Percentiles rank a stretch among this genome's conserved stretches.
Conservation (phyloP, 2,888 invertebrate species). For the Drosophila cyrtoloma region DNA sequence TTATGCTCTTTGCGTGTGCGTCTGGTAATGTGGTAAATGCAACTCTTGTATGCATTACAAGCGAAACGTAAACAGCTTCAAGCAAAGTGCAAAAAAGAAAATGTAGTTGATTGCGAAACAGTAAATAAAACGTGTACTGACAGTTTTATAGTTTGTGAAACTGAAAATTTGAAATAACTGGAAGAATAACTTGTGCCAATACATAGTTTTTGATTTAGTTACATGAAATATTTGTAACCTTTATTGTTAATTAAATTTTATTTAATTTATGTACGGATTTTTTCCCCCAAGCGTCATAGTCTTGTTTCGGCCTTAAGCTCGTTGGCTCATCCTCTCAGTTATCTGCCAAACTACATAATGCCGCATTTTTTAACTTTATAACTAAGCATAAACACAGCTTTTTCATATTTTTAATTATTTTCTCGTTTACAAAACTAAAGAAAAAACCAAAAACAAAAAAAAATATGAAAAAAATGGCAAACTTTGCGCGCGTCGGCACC, state of each 20-base stretch:
- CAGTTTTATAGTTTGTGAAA: slow-evolving; percentile 14
- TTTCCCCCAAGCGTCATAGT: slow-evolving; percentile 17
- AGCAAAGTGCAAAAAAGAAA: slow-evolving; percentile 42
- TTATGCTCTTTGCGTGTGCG: slow-evolving; percentile 17
- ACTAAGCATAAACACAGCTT: slow-evolving; percentile 54
- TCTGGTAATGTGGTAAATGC: slow-evolving; percentile 42
- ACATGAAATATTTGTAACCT: background rate
- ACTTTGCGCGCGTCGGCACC: slow-evolving; percentile 51
- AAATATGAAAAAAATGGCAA: slow-evolving; percentile 31
- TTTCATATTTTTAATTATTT: slow-evolving; percentile 76
- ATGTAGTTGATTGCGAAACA: slow-evolving; percentile 14
- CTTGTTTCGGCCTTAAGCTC: slow-evolving; percentile 24
- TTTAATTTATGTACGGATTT: background rate
- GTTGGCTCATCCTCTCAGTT: slow-evolving; percentile 27
- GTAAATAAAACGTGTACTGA: slow-evolving; percentile 18
- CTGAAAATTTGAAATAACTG: slow-evolving; percentile 12
- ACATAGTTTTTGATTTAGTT: background rate
- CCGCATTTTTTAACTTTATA: slow-evolving; percentile 60
- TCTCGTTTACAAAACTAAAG: slow-evolving; percentile 40
- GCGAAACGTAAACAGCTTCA: slow-evolving; percentile 71
- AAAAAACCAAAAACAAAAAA: slow-evolving; percentile 19
- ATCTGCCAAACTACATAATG: slow-evolving; percentile 39
- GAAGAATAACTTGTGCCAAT: background rate
- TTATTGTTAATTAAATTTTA: background rate
- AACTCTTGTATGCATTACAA: slow-evolving; percentile 56